Evolutionary conservation across 2,797 vertebrate genomes (phyloP), one percentile per base, ranked within the genome.

Genomic region (Mormyrus proboscirostris): DNA sequence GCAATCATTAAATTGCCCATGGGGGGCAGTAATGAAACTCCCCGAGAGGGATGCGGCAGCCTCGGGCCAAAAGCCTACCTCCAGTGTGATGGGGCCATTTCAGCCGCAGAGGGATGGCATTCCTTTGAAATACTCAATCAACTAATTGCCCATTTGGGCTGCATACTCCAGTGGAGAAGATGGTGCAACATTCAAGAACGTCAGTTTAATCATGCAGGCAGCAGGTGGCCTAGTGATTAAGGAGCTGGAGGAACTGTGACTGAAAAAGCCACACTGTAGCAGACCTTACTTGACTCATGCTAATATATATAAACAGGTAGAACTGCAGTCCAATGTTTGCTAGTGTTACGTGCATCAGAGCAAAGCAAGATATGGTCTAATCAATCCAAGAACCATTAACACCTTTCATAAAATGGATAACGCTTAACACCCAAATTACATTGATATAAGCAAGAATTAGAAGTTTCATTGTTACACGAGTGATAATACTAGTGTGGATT

Each of bases 1-100:
- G 91, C 90, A 90, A 89, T 89, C 73, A 95, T 94, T 94, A 95
- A 94, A 92, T 90, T 91, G 95, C 94, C 93, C 89, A 69, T 90
- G 90, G 10, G 82, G 82, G 82, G 82, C 82, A 89, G 25, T 92
- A 87, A 91, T 90, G 90, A 95, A 95, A 94, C 94, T 95, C 95
- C 94, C 93, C 1, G 10, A 4, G 53, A 14, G 19, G 22, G 62
- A 73, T 86, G 12, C 2, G 38, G 25, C 82, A 84, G 44, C 82
- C 82, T 84, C 47, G 1, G n/a, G 73, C 73, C 38, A n/a, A n/a
- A 79, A 79, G 38, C 38, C 38, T 84, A 50, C 49, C n/a, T 50
- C 49, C 47, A 84, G 44, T 47, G 38, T 47, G 33, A 79, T 84
- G 82, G 82, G 44, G n/a, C 44, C 22, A 51, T 49, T 84, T 84